These are phyloP conservation scores for Loripinus fragilis DNA, from an alignment of 2,888 invertebrate genomes.

Conservation along the genomic window DNA sequence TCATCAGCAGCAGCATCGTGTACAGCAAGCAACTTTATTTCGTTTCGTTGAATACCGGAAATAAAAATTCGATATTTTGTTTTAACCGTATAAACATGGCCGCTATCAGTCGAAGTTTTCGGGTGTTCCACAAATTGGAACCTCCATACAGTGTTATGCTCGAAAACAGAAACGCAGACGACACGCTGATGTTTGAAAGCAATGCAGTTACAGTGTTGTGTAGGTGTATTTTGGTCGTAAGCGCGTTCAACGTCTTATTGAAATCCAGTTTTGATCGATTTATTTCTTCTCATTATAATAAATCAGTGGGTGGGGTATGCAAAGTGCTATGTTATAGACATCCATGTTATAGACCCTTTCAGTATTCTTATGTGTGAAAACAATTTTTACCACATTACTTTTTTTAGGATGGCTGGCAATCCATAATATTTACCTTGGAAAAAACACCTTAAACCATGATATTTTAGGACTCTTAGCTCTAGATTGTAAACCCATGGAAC, in stretches of 20 bases:
- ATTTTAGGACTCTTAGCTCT: too few relatives aligned
- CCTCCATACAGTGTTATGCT: slow-evolving; percentile 95
- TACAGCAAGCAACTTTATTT: too few relatives aligned
- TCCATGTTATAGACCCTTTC: too few relatives aligned
- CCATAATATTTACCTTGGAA: too few relatives aligned
- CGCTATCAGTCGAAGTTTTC: slow-evolving; percentile 97
- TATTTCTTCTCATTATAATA: slow-evolving; percentile 42
- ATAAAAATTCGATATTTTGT: background rate
- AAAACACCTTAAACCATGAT: too few relatives aligned
- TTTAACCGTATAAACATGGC: slow-evolving; percentile 87
- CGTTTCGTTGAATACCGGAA: slow-evolving; percentile 27
- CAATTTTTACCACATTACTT: too few relatives aligned
- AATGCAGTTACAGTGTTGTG: slow-evolving; percentile 94
- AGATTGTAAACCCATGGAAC: too few relatives aligned
- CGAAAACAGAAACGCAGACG: slow-evolving; percentile 94
- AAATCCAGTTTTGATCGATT: slow-evolving; percentile 1
- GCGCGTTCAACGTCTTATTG: background rate
- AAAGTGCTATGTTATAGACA: too few relatives aligned
- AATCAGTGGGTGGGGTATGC: slow-evolving; percentile 10
- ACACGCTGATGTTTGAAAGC: slow-evolving; percentile 95
- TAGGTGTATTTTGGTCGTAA: slow-evolving; percentile 83
- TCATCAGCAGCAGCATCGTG: too few relatives aligned
- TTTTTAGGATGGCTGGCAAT: too few relatives aligned
- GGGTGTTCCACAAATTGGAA: slow-evolving; percentile 94
- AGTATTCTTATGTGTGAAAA: background rate